phyloP scores from a whole-genome alignment of 1,140 invertebrate species.

The Drosophila punjabiensis region DNA sequence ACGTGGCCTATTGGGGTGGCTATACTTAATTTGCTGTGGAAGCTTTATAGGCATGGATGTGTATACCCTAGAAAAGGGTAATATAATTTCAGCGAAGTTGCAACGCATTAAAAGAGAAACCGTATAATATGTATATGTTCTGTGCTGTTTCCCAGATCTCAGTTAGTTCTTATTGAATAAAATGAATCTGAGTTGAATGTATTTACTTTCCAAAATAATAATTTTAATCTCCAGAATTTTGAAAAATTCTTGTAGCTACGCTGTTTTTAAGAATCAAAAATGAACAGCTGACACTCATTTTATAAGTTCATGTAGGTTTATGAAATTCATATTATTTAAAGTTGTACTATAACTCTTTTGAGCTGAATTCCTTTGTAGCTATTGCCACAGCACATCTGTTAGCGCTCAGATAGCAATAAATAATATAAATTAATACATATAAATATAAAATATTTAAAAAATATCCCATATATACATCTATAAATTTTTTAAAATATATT shows the following conservation, averaged over 20 bases:
- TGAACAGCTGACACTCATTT: not conserved
- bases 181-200: not conserved
- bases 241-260: not conserved
- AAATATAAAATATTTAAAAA: too few relatives aligned
- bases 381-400: too few relatives aligned
- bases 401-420: too few relatives aligned
- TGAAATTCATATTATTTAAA: not conserved
- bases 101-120: not conserved
- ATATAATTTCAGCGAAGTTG: not conserved
- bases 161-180: too few relatives aligned
- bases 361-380: too few relatives aligned
- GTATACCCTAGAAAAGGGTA: not conserved
- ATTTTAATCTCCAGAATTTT: not conserved
- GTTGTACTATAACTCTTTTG: too few relatives aligned
- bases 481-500: too few relatives aligned
- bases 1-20: not conserved
- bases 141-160: too few relatives aligned
- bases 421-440: too few relatives aligned
- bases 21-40: not conserved
- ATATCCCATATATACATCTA: too few relatives aligned
- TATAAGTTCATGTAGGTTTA: not conserved
- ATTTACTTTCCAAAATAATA: not conserved
- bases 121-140: not conserved
- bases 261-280: not conserved
- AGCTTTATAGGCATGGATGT: conserved; percentile 14